Evolutionary conservation across 2,113 vertebrate species (phyloP), one percentile per base, ranked within the genome.

Genomic region (Melanerpes aurifrons): DNA sequence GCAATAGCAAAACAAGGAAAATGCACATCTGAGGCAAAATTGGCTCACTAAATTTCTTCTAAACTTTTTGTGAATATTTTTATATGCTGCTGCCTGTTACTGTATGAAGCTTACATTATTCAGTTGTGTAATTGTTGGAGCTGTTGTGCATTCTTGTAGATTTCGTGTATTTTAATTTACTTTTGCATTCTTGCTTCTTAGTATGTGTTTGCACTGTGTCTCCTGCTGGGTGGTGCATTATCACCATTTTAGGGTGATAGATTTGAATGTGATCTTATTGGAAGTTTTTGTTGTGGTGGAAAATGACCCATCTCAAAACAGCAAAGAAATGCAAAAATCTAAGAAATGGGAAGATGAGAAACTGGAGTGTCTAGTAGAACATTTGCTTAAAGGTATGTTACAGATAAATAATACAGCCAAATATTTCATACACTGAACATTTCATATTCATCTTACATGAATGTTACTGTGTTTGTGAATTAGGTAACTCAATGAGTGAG

Each of bases 201-300:
- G 90, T 28, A 47, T 92, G 50, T 97, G 95, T 98, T 98, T 98
- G 96, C 95, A 96, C 92, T 98, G 96, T 97, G 98, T 93, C 96
- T 98, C 98, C 97, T 98, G 98, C 98, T 98, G 98, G 93, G 98
- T 98, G 97, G 97, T 97, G 98, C 95, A 97, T 99, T 99, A 98
- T 98, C 98, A 98, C 98, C 98, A 98, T 98, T 99, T 98, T 97
- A 96, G 97, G 97, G 98, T 98, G 98, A 98, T 98, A 98, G 97
- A 97, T 98, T 97, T 97, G 97, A 98, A 97, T 98, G 96, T 97
- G 98, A 98, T 99, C 98, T 99, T 98, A 98, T 97, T 98, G 97
- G 97, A 98, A 97, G 97, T 98, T 93, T 90, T 98, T 98, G 98
- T 98, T 98, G 97, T 95, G 98, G 95, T 98, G 97, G 97, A 98